These are phyloP conservation scores for Nothocercus nigrocapillus DNA, from an alignment of 2,113 vertebrate genomes.

Conservation along the genomic window DNA sequence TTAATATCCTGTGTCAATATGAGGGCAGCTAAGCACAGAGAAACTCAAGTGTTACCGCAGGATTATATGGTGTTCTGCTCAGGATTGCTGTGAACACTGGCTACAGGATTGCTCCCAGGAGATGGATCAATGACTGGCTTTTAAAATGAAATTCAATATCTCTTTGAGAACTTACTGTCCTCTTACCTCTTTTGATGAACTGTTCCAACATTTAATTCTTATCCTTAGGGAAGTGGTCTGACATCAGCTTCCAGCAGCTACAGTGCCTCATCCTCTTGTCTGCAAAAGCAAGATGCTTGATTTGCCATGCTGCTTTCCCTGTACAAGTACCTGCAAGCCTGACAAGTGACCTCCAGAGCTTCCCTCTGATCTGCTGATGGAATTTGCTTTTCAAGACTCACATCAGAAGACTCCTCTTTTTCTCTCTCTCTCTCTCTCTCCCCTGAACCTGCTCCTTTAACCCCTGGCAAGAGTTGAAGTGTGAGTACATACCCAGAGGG, in stretches of 20 bases:
- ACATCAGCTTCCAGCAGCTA: background rate
- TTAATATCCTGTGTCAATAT: background rate
- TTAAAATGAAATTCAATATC: slow-evolving; percentile 33
- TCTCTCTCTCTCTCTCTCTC: too few relatives aligned
- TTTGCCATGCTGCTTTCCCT: background rate
- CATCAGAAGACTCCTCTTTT: background rate
- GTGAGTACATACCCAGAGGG: background rate
- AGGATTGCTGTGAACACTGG: background rate
- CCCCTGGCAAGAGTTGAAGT: background rate
- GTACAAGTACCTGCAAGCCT: background rate
- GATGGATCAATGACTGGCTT: background rate
- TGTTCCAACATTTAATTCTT: background rate
- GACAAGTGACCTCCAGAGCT: background rate
- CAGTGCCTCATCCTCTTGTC: background rate
- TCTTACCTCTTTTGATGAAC: background rate
- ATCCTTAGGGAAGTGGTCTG: background rate
- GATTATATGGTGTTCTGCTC: background rate
- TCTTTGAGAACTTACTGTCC: background rate
- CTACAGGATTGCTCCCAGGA: background rate
- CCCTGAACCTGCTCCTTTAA: background rate
- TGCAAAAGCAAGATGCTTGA: background rate
- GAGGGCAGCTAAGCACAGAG: background rate
- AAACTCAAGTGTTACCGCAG: background rate
- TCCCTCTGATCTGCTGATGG: background rate
- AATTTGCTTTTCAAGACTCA: background rate